These are phyloP conservation scores for Ostrea edulis DNA, from an alignment of 1,140 invertebrate genomes.

Conservation along the genomic window DNA sequence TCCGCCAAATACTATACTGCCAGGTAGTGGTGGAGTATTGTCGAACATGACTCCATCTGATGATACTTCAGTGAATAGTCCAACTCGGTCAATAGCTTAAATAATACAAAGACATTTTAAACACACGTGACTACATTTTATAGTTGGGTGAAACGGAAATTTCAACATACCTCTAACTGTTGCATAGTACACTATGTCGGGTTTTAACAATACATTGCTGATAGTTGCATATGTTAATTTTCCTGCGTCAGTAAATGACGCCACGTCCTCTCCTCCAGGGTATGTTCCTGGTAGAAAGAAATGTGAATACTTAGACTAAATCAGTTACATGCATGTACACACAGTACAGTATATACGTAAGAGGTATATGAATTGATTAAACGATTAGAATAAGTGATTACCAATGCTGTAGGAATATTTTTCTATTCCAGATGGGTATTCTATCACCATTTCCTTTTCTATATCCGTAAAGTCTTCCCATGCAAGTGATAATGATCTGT, in stretches of 20 bases:
- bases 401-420: slow-evolving; percentile 35
- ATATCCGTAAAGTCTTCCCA: slow-evolving; percentile 53
- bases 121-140: too few relatives aligned
- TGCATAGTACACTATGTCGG: slow-evolving; percentile 41
- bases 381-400: background rate
- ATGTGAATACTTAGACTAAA: background rate
- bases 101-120: background rate
- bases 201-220: slow-evolving; percentile 6
- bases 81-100: slow-evolving; percentile 37
- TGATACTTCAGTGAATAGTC: slow-evolving; percentile 10
- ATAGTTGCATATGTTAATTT: slow-evolving; percentile 15
- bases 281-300: slow-evolving; percentile 41
- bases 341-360: background rate
- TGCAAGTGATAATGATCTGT: slow-evolving; percentile 7
- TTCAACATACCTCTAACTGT: slow-evolving; percentile 54
- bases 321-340: background rate
- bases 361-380: background rate
- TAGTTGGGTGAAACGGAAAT: background rate
- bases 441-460: background rate
- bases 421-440: slow-evolving; percentile 19
- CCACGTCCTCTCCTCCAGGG: slow-evolving; percentile 44
- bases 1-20: background rate
- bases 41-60: slow-evolving; percentile 41
- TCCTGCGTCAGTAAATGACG: slow-evolving; percentile 38
- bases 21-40: background rate